Base-by-base conservation (phyloP, 2,113 vertebrate genomes). In the Lynx canadensis region DNA sequence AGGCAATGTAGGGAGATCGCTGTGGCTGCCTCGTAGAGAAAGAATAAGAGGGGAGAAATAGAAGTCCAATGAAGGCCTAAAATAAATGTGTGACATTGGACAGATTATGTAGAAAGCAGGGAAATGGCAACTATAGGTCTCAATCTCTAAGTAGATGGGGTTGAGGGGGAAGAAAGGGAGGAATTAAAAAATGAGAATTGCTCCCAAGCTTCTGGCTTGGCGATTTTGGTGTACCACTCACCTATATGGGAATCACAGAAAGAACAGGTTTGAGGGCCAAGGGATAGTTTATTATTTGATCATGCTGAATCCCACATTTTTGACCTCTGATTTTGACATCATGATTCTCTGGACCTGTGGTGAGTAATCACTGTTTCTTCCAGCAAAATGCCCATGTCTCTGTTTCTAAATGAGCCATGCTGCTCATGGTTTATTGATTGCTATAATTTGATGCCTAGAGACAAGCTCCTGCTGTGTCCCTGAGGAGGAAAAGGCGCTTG, bases 381-480 rank as follows among this genome's bases (percentile, higher is more conserved):
- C 91, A 63, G 52, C 27, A 95, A 25, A 50, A 82, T 55, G 57
- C 38, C 25, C 63, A 2, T 74, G 90, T 68, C 31, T 98, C 80
- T 88, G 21, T 94, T 82, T 96, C 80, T 80, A 92, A 87, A 96
- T 89, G 63, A 92, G 80, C 69, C 14, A 2, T 79, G 10, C 1
- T 95, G 38, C 82, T 7, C 4, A 7, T 50, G 29, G 97, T 96
- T 97, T 97, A 96, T 91, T 89, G 97, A 98, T 3, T 27, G 88
- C 84, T 97, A 21, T 94, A 57, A 96, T 84, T 92, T 36, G 87
- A 96, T 63, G 79, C n/a, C 90, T 60, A 11, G 66, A 95, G 81
- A 87, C 84, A 98, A 88, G 45, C 31, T 69, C 57, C 52, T 18
- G 13, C 68, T 94, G 69, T 84, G 27, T 74, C 88, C 57, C 94